Evolutionary conservation across 2,888 invertebrate species (phyloP), one percentile per base, ranked within the genome.

Genomic region (Litoditis marina): DNA sequence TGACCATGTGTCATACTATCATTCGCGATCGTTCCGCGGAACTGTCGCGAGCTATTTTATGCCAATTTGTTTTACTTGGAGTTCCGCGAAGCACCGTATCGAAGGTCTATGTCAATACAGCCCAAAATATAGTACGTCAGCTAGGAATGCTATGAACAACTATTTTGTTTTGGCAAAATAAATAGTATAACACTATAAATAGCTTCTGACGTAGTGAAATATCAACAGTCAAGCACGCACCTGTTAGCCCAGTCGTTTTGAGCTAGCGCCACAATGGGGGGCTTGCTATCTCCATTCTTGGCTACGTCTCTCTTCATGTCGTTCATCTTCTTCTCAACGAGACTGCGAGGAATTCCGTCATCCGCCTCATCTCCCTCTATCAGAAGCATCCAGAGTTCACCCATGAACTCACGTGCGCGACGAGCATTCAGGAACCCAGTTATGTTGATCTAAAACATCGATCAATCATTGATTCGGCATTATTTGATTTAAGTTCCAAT

Each of bases 351-450:
- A 81, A 98, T 96, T 16, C 98, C 98, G 71, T 90, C 91, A 49
- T 92, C 91, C 76, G 92, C 92, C 55, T 94, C 65, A 22, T 71
- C 60, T 0, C 96, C 98, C 59, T 94, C 94, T 66, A 94, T 88
- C 74, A 99, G 86, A 75, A 95, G 86, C 70, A 91, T 90, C 98
- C 98, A 99, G 58, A 99, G 87, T 85, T 98, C 96, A 3, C 91
- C 91, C 91, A 96, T 94, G 85, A 99, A 99, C 78, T 92, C 90
- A 44, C 96, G 88, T 22, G 98, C 94, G 85, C 95, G 94, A 85
- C 93, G 92, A 13, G 94, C 94, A 84, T 98, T 96, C 68, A 99
- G 87, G 85, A 99, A 99, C 51, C 98, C 98, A 50, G 98, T 99
- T 85, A 99, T 87, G 86, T 98, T 98, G 83, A 99, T 99, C 88